Conservation (phyloP, 2,888 invertebrate species). For the Campoletis raptor region DNA sequence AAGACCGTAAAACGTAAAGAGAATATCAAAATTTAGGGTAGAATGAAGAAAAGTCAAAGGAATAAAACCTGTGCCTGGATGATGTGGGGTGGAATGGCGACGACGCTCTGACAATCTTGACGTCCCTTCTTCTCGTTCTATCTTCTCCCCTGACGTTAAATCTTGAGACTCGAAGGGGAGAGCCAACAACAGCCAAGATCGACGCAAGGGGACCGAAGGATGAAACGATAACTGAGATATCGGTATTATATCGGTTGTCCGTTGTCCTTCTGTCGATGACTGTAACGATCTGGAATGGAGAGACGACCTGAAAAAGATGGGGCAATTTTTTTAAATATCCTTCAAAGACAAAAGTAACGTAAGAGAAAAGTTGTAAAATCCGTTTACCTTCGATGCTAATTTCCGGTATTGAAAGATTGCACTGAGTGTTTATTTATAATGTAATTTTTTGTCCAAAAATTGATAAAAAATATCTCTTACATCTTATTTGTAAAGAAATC, state of each 20-base stretch:
- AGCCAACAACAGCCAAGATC: slow-evolving; percentile 19
- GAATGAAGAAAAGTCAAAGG: slow-evolving; percentile 22
- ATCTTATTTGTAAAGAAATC: not conserved
- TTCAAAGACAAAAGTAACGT: not conserved
- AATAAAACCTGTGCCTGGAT: slow-evolving; percentile 26
- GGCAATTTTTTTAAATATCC: slow-evolving; percentile 10
- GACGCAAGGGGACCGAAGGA: slow-evolving; percentile 35
- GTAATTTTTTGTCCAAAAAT: not conserved
- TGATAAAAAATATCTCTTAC: not conserved
- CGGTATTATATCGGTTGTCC: slow-evolving; percentile 60
- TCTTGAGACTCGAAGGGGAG: slow-evolving; percentile 20
- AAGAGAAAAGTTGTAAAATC: slow-evolving; percentile 1
- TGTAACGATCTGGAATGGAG: slow-evolving; percentile 61
- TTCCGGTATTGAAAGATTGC: not conserved
- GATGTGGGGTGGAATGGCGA: not conserved
- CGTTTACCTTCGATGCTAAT: not conserved
- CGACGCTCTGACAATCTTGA: slow-evolving; percentile 55
- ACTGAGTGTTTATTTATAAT: not conserved
- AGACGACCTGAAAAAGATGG: not conserved
- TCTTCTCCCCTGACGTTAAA: slow-evolving; percentile 13
- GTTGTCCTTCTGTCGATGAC: slow-evolving; percentile 54
- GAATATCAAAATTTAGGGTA: slow-evolving; percentile 5
- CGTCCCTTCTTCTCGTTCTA: slow-evolving; percentile 8
- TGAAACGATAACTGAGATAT: slow-evolving; percentile 57
- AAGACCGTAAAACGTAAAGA: not conserved